Evolutionary conservation across 1,140 invertebrate genomes (phyloP).

Genomic region (Heliconius melpomene): DNA sequence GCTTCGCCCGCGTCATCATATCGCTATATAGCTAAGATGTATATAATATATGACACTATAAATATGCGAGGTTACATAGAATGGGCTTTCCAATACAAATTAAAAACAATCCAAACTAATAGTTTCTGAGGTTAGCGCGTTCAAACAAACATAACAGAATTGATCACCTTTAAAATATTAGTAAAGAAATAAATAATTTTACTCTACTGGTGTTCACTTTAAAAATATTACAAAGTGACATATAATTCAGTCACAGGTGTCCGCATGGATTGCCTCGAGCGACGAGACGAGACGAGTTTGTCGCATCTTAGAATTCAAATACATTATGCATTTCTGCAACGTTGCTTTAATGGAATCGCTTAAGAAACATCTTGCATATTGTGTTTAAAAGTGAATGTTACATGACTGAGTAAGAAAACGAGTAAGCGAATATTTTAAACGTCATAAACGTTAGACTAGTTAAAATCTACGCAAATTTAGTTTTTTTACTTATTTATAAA

Average conservation of each 20-base stretch:
- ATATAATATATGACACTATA: too few relatives aligned
- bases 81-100: too few relatives aligned
- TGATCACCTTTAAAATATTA: too few relatives aligned
- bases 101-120: too few relatives aligned
- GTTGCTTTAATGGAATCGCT: conserved; percentile 24
- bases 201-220: neutral
- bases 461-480: too few relatives aligned
- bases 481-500: too few relatives aligned
- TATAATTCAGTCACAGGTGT: conserved; percentile 22
- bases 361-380: conserved; percentile 3
- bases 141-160: too few relatives aligned
- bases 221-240: conserved; percentile 12
- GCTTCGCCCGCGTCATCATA: too few relatives aligned
- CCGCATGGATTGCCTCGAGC: conserved; percentile 18
- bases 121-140: too few relatives aligned
- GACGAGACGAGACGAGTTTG: conserved; percentile 21
- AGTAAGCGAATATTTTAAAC: neutral
- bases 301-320: conserved; percentile 28
- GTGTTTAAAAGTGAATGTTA: conserved; percentile 2
- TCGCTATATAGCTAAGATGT: too few relatives aligned
- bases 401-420: neutral
- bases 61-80: too few relatives aligned
- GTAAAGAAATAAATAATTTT: neutral
- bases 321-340: conserved; percentile 25
- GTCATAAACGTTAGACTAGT: too few relatives aligned